Evolutionary conservation across 1,140 invertebrate genomes (phyloP).

Genomic region (Geopemphigus sp.): DNA sequence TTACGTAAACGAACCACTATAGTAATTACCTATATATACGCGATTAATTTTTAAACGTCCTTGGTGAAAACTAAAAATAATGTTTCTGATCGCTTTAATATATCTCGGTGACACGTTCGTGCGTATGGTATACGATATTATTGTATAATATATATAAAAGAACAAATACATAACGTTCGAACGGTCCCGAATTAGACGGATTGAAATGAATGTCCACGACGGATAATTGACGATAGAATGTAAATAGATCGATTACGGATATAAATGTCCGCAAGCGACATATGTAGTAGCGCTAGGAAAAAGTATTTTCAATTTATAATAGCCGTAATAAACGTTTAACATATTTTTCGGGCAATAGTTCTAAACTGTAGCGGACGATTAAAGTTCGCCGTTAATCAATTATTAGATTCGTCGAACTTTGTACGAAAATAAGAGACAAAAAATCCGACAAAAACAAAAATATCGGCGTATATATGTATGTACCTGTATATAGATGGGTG

Average conservation of each 20-base stretch:
- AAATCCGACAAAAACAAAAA: not conserved
- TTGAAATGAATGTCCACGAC: too few species aligned
- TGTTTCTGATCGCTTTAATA: not conserved
- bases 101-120: not conserved
- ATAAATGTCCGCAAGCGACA: too few species aligned
- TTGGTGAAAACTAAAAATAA: too few species aligned
- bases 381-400: not conserved
- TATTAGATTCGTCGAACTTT: not conserved
- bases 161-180: too few species aligned
- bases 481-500: too few species aligned
- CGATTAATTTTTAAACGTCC: not conserved
- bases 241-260: too few species aligned
- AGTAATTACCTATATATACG: not conserved
- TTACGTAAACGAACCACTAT: not conserved
- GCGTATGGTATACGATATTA: too few species aligned
- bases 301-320: not conserved
- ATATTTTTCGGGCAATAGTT: too few species aligned
- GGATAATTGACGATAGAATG: too few species aligned
- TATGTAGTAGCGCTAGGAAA: not conserved
- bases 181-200: not conserved
- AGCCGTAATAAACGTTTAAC: too few species aligned
- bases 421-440: not conserved
- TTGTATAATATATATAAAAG: too few species aligned
- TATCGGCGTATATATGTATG: too few species aligned
- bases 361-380: not conserved